Evolutionary conservation across 2,888 invertebrate species (phyloP).

Genomic region (Noctua fimbriata): DNA sequence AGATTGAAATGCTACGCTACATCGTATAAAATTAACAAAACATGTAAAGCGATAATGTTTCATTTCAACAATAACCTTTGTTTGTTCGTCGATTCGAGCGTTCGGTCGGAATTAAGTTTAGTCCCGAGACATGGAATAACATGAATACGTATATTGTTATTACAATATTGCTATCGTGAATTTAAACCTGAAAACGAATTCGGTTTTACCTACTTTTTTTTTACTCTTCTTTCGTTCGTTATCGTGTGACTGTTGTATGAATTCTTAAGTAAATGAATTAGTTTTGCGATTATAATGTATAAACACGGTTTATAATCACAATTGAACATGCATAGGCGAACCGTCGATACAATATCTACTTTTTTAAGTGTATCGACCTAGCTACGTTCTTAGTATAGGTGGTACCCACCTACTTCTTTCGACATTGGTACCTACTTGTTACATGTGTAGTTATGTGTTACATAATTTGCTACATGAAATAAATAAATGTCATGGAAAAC

Average conservation of each 20-base stretch:
- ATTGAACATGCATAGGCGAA: conserved; percentile 29
- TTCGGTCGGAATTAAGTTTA: conserved; percentile 39
- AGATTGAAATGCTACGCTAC: conserved; percentile 28
- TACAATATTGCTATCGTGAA: conserved; percentile 34
- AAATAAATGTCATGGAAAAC: conserved; percentile 46
- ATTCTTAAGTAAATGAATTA: conserved; percentile 53
- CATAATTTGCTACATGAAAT: conserved; percentile 36
- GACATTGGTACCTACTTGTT: conserved; percentile 9
- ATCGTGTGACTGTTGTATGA: conserved; percentile 39
- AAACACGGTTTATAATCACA: conserved; percentile 33
- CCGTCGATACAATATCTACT: conserved; percentile 24
- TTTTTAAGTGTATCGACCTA: conserved; percentile 36
- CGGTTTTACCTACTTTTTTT: conserved; percentile 6
- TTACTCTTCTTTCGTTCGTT: conserved; percentile 27
- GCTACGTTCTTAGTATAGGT: conserved; percentile 11
- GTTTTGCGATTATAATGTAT: conserved; percentile 51
- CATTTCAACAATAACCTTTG: conserved; percentile 55
- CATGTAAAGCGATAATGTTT: conserved; percentile 54
- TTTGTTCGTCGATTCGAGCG: conserved; percentile 33
- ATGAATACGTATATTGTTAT: conserved; percentile 22
- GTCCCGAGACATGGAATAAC: conserved; percentile 28
- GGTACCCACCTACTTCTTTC: conserved; percentile 24
- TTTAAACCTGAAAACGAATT: conserved; percentile 13
- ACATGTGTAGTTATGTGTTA: conserved; percentile 22
- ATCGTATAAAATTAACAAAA: conserved; percentile 58